Percentiles rank a stretch among this genome's conserved stretches.
Evolutionary conservation across 2,113 vertebrate genomes (phyloP).

Genomic region (Lophochroa leadbeateri): DNA sequence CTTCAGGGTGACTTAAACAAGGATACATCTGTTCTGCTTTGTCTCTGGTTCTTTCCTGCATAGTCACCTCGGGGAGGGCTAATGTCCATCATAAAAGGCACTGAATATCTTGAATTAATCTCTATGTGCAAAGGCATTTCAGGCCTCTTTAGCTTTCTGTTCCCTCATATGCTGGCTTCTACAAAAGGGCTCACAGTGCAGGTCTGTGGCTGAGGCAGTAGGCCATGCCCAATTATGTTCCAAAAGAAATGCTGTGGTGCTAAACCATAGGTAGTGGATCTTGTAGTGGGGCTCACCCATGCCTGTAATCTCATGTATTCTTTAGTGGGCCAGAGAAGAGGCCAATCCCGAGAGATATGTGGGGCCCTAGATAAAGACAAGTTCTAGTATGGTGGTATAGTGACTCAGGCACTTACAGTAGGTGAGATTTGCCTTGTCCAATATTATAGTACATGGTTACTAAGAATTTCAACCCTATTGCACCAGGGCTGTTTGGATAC

Average conservation of each 20-base stretch:
- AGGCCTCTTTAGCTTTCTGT: background rate
- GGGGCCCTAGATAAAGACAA: background rate
- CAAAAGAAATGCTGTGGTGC: background rate
- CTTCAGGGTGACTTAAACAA: background rate
- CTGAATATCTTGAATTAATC: background rate
- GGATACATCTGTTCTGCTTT: background rate
- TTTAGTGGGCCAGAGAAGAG: background rate
- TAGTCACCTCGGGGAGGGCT: background rate
- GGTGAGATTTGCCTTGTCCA: background rate
- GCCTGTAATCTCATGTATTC: background rate
- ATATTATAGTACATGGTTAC: background rate
- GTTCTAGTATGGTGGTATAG: background rate
- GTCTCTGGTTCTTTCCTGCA: background rate
- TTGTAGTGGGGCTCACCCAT: background rate
- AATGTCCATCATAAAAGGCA: background rate
- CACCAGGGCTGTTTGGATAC: background rate
- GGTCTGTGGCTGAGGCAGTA: background rate
- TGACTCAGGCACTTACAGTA: background rate
- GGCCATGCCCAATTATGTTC: accelerated
- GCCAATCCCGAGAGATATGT: background rate
- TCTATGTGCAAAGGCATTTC: background rate
- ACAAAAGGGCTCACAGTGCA: background rate
- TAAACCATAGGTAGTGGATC: background rate
- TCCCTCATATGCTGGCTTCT: background rate
- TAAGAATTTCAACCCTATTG: background rate